Percentiles rank a stretch among this genome's conserved stretches.
Evolutionary conservation across 1,140 invertebrate genomes (phyloP).

Genomic region (Nautilus pompilius): DNA sequence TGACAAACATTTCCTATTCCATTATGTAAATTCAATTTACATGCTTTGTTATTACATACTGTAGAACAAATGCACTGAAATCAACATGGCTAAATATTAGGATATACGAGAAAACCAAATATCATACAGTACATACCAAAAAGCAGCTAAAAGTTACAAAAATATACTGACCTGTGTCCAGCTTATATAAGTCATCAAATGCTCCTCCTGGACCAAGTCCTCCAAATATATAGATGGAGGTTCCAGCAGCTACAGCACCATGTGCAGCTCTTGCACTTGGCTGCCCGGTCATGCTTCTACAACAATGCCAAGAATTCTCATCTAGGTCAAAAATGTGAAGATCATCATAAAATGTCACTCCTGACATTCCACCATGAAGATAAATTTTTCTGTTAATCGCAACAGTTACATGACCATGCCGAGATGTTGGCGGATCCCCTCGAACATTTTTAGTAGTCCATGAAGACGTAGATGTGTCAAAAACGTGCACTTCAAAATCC

Average conservation of each 20-base stretch:
- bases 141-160: not conserved
- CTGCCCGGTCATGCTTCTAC: too few species aligned
- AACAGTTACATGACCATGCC: slow-evolving; percentile 55
- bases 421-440: slow-evolving; percentile 47
- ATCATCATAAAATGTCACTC: slow-evolving; percentile 52
- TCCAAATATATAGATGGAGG: slow-evolving; percentile 49
- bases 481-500: slow-evolving; percentile 50
- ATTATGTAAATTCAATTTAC: too few species aligned
- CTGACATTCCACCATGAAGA: slow-evolving; percentile 54
- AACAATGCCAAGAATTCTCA: slow-evolving; percentile 39
- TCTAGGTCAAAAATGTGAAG: slow-evolving; percentile 51
- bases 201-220: slow-evolving; percentile 53
- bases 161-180: slow-evolving; percentile 40
- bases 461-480: slow-evolving; percentile 31
- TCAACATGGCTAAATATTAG: too few species aligned
- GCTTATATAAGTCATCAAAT: slow-evolving; percentile 48
- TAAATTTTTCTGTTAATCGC: slow-evolving; percentile 43
- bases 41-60: too few species aligned
- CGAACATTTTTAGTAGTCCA: slow-evolving; percentile 42
- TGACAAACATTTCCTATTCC: too few species aligned
- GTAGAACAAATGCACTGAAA: too few species aligned
- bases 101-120: too few species aligned
- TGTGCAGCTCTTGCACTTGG: slow-evolving; percentile 51
- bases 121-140: not conserved
- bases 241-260: slow-evolving; percentile 33